phyloP scores from a whole-genome alignment of 2,113 vertebrate species.

The Scytalopus superciliaris region DNA sequence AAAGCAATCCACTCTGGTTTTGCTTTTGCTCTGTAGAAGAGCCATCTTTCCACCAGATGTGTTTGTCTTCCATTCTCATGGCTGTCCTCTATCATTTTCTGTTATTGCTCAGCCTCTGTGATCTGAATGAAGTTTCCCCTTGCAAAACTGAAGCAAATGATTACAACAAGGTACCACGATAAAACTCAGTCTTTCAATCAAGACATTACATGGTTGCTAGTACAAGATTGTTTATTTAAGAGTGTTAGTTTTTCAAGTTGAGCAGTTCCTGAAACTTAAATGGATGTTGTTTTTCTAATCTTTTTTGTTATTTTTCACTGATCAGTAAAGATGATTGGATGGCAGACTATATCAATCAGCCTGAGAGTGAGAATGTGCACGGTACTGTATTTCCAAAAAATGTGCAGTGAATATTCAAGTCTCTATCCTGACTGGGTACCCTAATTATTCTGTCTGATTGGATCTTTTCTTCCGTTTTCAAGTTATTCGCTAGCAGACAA shows the following conservation, averaged over 20 bases:
- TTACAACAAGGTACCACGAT: background rate
- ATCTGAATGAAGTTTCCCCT: background rate
- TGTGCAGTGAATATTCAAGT: conserved; percentile 22
- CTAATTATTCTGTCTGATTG: conserved; percentile 44
- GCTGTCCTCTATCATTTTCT: background rate
- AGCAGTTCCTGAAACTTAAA: background rate
- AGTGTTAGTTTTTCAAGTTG: background rate
- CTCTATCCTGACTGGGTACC: background rate
- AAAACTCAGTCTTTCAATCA: background rate
- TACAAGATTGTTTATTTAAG: background rate
- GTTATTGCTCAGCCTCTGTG: background rate
- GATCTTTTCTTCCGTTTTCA: conserved; percentile 28
- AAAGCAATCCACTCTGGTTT: background rate
- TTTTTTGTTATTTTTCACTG: conserved; percentile 4
- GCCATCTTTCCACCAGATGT: background rate
- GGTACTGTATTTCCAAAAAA: background rate
- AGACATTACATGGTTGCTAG: background rate
- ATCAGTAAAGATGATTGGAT: conserved; percentile 12
- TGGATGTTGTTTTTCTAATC: background rate
- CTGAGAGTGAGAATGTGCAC: background rate
- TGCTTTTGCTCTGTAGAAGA: background rate
- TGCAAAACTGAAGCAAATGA: background rate
- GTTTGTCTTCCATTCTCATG: background rate
- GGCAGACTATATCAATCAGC: conserved; percentile 15
- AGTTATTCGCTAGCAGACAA: background rate